A percentile compares a stretch with the other conserved stretches of the same genome.
Conservation (phyloP, 2,888 invertebrate genomes). For the Therioaphis trifolii region DNA sequence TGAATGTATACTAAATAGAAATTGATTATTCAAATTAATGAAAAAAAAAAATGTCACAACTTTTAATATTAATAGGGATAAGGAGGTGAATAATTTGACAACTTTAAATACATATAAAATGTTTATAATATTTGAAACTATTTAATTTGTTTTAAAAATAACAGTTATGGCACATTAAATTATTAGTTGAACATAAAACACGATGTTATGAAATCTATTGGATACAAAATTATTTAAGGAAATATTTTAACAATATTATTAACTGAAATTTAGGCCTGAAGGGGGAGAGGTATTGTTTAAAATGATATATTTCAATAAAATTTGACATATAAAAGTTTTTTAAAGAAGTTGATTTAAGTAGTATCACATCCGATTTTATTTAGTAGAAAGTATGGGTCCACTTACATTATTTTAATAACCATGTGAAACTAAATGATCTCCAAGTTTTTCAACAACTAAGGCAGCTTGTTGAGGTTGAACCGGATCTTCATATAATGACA, state of each 20-base stretch:
- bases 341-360: constrained; percentile 52
- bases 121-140: not conserved
- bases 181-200: not conserved
- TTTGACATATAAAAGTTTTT: constrained; percentile 24
- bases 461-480: constrained; percentile 97
- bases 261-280: not conserved
- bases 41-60: not conserved
- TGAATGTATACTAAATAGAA: not conserved
- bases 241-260: constrained; percentile 19
- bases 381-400: constrained; percentile 31
- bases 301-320: not conserved
- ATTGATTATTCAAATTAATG: not conserved
- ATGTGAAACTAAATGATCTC: constrained; percentile 96
- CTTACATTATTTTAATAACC: constrained; percentile 78
- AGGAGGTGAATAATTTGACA: not conserved
- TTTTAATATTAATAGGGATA: not conserved
- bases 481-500: constrained; percentile 94
- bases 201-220: not conserved
- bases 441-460: constrained; percentile 95
- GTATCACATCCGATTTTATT: constrained; percentile 51
- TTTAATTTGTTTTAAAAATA: not conserved
- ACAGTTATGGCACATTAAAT: not conserved
- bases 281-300: not conserved
- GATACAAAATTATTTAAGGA: not conserved
- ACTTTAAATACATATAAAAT: not conserved